A percentile compares a stretch with the other conserved stretches of the same genome.
phyloP scores from a whole-genome alignment of 2,113 vertebrate genomes.

The Nothobranchius furzeri region DNA sequence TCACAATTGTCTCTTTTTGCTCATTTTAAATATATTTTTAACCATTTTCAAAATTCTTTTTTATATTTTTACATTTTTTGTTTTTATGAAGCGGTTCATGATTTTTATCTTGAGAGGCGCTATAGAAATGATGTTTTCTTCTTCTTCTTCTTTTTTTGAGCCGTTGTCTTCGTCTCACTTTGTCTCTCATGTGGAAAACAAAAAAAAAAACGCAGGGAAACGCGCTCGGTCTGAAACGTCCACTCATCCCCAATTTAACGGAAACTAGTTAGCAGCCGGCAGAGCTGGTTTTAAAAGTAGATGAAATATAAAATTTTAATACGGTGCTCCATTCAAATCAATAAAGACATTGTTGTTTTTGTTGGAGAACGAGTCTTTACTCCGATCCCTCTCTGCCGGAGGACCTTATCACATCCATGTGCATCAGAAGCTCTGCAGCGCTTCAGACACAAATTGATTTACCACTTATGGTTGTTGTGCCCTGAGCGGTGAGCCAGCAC shows the following conservation, averaged over 20 bases:
- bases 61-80: too few relatives aligned
- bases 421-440: conserved; percentile 19
- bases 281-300: conserved; percentile 4
- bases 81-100: too few relatives aligned
- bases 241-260: neutral
- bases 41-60: too few relatives aligned
- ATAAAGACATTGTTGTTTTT: conserved; percentile 8
- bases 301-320: conserved; percentile 5
- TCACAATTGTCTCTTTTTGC: too few relatives aligned
- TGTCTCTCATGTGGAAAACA: conserved; percentile 1
- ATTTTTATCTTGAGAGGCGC: too few relatives aligned
- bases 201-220: neutral
- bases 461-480: conserved; percentile 26
- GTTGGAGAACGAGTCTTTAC: neutral
- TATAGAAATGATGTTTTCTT: too few relatives aligned
- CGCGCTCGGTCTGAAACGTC: neutral
- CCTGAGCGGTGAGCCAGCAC: conserved; percentile 15
- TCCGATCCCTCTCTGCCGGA: neutral
- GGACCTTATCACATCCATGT: conserved; percentile 14
- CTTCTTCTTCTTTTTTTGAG: too few relatives aligned
- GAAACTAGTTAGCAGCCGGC: neutral
- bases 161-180: too few relatives aligned
- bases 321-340: neutral
- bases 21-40: too few relatives aligned
- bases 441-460: conserved; percentile 29